Conservation (phyloP, 2,888 invertebrate genomes). For the Ornithoptera alexandrae region DNA sequence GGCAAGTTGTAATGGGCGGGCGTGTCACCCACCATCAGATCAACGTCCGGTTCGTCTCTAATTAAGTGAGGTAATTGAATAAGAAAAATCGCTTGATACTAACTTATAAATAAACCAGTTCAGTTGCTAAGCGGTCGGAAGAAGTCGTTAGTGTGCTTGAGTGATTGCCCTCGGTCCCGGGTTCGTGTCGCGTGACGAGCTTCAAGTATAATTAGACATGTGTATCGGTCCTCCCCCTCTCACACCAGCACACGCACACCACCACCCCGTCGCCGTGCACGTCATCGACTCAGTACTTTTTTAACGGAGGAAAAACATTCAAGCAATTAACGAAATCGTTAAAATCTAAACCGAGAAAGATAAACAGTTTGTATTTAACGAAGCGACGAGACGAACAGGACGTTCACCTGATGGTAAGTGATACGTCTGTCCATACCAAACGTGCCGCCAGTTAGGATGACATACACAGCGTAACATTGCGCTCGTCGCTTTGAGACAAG, state of each 20-base stretch:
- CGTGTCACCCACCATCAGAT: too few species aligned
- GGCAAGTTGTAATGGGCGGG: too few species aligned
- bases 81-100: too few species aligned
- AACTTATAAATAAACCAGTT: background rate
- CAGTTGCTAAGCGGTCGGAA: background rate
- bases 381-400: background rate
- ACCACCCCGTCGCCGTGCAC: background rate
- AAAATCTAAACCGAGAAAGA: background rate
- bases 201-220: constrained; percentile 21
- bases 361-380: background rate
- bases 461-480: too few species aligned
- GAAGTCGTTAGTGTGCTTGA: constrained; percentile 19
- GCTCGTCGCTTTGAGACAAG: too few species aligned
- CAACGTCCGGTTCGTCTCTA: too few species aligned
- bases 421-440: too few species aligned
- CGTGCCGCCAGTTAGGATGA: too few species aligned
- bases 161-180: constrained; percentile 12
- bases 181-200: constrained; percentile 21
- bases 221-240: constrained; percentile 3
- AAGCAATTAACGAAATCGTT: constrained; percentile 6
- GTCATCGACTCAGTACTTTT: background rate
- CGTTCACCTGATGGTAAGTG: too few species aligned
- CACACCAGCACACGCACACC: background rate
- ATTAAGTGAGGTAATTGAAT: too few species aligned
- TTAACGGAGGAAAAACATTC: too few species aligned